Conservation (phyloP, 2,797 vertebrate species). For the Pteropus rufus region DNA sequence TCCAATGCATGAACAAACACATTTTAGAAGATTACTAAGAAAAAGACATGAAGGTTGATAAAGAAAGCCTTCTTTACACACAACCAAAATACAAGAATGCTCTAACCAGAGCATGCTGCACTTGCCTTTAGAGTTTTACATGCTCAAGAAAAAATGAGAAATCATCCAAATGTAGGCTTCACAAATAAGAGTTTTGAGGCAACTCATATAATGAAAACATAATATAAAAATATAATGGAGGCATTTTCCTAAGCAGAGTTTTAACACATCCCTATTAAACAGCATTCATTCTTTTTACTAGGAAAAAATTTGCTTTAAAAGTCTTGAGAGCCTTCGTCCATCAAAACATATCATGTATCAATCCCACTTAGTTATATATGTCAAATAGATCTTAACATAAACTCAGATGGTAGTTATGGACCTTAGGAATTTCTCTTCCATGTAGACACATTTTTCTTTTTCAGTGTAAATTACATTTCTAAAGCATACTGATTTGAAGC, state of each 20-base stretch:
- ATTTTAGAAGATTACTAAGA: not conserved
- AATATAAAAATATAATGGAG: not conserved
- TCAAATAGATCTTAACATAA: not conserved
- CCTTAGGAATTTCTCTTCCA: not conserved
- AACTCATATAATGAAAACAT: not conserved
- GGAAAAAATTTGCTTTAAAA: slow-evolving; percentile 46
- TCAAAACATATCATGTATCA: not conserved
- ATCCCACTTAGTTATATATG: not conserved
- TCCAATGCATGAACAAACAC: not conserved
- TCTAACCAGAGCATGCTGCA: not conserved
- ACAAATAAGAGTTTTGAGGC: not conserved
- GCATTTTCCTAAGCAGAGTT: not conserved
- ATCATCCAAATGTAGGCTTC: not conserved
- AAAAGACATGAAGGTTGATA: not conserved
- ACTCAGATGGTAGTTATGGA: not conserved
- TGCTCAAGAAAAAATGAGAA: not conserved
- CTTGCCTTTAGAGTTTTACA: not conserved
- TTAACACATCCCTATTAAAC: slow-evolving; percentile 3
- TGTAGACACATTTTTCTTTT: not conserved
- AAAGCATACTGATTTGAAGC: not conserved
- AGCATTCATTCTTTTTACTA: not conserved
- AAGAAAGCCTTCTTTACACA: not conserved
- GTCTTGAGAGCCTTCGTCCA: not conserved
- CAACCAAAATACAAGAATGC: not conserved
- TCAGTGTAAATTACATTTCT: not conserved